Evolutionary conservation across 92 coral and sea anemone genomes (phyloP), one percentile per base, ranked within the genome.

Genomic region (Micromussa lordhowensis): DNA sequence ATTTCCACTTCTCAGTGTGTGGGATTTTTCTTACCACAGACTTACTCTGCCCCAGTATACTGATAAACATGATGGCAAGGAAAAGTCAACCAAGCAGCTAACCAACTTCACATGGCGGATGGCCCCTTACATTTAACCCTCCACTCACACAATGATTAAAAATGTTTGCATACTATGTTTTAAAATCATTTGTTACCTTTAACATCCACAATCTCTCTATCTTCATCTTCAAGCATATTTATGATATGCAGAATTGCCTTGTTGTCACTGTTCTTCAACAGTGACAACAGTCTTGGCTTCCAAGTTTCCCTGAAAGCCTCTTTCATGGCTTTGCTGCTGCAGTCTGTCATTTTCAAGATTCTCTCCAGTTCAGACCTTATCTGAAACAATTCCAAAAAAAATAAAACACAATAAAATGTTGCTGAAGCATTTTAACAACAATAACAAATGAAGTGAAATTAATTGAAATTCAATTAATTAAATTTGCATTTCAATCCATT

Each of bases 131-230:
- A 21, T 32, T 26, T 71, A 71, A 71, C 77, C 77, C 77, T 71
- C 77, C 77, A 71, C 40, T 71, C 77, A 71, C 49, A 32, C 77
- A 71, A 32, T 32, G 30, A 71, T 71, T 2, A 26, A 71, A 71
- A 71, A 71, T 71, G 77, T 30, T 71, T 32, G 40, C 77, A 72
- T 71, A 71, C 77, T 71, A 71, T 72, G 77, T 72, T 72, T 72
- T 44, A 72, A 32, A 72, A 26, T 72, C 77, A 21, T 32, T 32
- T 72, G 18, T 72, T 36, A 74, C 78, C 78, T 36, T 74, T 17
- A 34, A 34, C 78, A 74, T 35, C 82, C 18, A 35, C 53, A 74
- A 35, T 34, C 53, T 74, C 55, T 74, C 53, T 54, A 29, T 32
- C 77, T 29, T 72, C 77, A 74, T 74, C 78, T 74, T 74, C 78